Evolutionary conservation across 1,140 invertebrate species (phyloP), one percentile per base, ranked within the genome.

Genomic region (Hycleus phaleratus): DNA sequence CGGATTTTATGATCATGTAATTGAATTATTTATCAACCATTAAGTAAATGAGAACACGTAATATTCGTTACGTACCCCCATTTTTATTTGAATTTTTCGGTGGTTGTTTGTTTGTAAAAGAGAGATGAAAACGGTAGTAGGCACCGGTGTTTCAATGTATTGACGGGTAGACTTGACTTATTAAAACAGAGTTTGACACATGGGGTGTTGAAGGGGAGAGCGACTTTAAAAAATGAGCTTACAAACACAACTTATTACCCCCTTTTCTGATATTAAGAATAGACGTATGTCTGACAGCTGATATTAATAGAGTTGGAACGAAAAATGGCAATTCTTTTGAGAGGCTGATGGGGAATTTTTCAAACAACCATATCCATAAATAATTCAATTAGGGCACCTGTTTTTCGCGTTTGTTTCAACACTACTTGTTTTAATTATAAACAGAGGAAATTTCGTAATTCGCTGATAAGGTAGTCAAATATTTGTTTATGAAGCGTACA

Each of bases 191-290:
- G 59, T 63, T 65, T 67, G 67, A 68, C 67, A 68, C 65, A 68
- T 68, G 67, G 65, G 65, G 62, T 64, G 66, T 49, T 56, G 60
- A 66, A 66, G 32, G 58, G 51, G 61, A 64, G 47, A 12, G 32
- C 32, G 65, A 67, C 53, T 60, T 59, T 66, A 68, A 68, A 68
- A 68, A 68, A 68, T 68, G 64, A 66, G 59, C 62, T 62, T 62
- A 63, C 65, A 63, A 68, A 67, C 65, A 62, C 42, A 42, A 26
- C 38, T 32, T 32, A 32, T 32, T 32, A 7, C 32, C 32, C 32
- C 32, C 32, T 32, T 7, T 7, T 32, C 7, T 7, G 32, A 32
- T 32, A 32, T 32, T 32, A 32, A 32, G 32, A 32, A 32, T 32
- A 32, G 18, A 18, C 18, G 32, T 32, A 32, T 32, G 32, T 32